Evolutionary conservation across 1,140 invertebrate genomes (phyloP), one percentile per base, ranked within the genome.

Genomic region (Achatina immaculata): DNA sequence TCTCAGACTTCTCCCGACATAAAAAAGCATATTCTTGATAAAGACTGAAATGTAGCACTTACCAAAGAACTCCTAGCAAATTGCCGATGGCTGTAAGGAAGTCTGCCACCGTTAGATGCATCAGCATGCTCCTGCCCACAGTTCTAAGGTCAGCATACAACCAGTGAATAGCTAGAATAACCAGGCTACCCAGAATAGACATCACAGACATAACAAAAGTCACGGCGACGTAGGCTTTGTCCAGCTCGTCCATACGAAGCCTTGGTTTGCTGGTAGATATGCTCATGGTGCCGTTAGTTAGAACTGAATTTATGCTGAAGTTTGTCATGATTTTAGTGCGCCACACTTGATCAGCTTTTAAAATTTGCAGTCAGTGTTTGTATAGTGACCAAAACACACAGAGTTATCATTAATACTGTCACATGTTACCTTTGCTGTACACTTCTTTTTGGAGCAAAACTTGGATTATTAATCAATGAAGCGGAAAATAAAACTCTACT

Each of bases 71-170:
- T 6, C 87, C 87, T 21, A 86, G 42, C 68, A 88, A 78, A 75
- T 88, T 87, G 38, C 86, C 87, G 28, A 86, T 34, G 1, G 87
- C 87, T 16, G 85, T 86, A 24, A 85, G 69, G 0, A 85, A 72
- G 38, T 88, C 86, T 31, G 83, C 84, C 31, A 88, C 42, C 31
- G 78, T 85, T 1, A 88, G 69, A 28, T 83, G 86, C 0, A 86
- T 83, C 66, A 88, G 76, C 76, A 88, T 71, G 21, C 62, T 75
- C 38, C 87, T 71, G 0, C 83, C 82, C 1, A 80, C 62, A 0
- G 83, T 86, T 31, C 85, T 73, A 1, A 88, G 75, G 19, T 82
- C 68, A 51, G 65, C 75, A 68, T 79, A 86, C 0, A 28, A 55
- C 0, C 83, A 43, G 74, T 86, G 86, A 24, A 85, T 73, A 0